Evolutionary conservation across 2,113 vertebrate genomes (phyloP), one percentile per base, ranked within the genome.

Genomic region (Oncorhynchus clarkii): DNA sequence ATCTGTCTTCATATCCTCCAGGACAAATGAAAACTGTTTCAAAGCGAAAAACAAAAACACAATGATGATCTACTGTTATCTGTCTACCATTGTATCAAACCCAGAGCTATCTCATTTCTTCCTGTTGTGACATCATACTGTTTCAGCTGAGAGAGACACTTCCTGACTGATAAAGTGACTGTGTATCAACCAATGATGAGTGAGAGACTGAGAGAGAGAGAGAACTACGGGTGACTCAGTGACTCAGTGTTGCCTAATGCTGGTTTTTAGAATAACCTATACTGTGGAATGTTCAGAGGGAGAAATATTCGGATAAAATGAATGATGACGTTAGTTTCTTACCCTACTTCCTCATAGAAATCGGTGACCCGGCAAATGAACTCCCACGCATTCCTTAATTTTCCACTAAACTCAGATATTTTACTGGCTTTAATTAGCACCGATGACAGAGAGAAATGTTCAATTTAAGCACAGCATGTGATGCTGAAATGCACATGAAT

Each of bases 391-490:
- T 27, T 7, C 64, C 59, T 78, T 66, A 83, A 57, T 85, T 84
- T 88, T 88, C 88, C 85, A 72, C 59, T 67, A 11, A 1, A 27
- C 2, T 14, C 13, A 0, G 6, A 49, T 3, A 62, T 9, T 57
- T 69, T 69, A 66, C 51, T 79, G 73, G 45, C 16, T 68, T 84
- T 60, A 79, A 74, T 77, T 78, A 74, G 78, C 26, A 49, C 45
- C 49, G 69, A 72, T 82, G 83, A 86, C 71, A 77, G 71, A 82
- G 83, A 3, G 7, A 39, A 45, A 45, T 11, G 2, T 2, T 45
- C 9, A 11, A 45, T 45, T 45, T 45, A 45, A 45, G 39, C 39
- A 45, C 39, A 45, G 39, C 39, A 45, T 45, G 39, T 45, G 39
- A 45, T 45, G 39, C 39, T 12, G 39, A 45, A 45, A 45, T 45